Evolutionary conservation across 2,113 vertebrate species (phyloP), one percentile per base, ranked within the genome.

Genomic region (human (Homo sapiens)): DNA sequence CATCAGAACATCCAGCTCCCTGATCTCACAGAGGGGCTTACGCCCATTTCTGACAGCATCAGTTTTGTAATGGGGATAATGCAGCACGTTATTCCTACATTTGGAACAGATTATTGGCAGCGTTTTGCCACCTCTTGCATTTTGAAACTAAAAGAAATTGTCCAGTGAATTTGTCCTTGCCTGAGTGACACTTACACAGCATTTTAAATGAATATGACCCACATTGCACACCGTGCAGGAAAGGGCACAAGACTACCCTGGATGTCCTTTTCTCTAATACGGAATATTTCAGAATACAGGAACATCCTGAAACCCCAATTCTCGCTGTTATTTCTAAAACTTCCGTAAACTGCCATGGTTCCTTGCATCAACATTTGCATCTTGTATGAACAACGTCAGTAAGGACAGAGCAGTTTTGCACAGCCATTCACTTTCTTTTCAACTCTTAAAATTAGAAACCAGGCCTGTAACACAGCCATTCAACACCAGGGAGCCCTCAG

Each of bases 111-210:
- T 12, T 5, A 2, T 3, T 3, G 5, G 11, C 23, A 48, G 30
- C 75, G 25, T n/a, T 27, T 13, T 22, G 72, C 23, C 22, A 14
- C 1, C 52, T 7, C 2, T 20, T 6, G 16, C 38, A 30, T 16
- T 14, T 27, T 7, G 23, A 59, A 43, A 45, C 23, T 2, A 35
- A 1, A 27, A 30, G 8, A 6, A 27, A 0, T 1, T 0, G 6
- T 5, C 16, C n/a, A 3, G 1, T 2, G 43, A 38, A 13, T 0
- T 3, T 2, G 35, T 11, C 3, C 5, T 3, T 3, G 30, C 18
- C 4, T 2, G 52, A 20, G 50, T 4, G 23, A 35, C 0, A 4
- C 30, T n/a, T 4, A 7, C 1, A 4, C 23, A 7, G 35, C 12
- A 1, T 13, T 59, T 57, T 78, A 68, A 35, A 18, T 35, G 32